Base-by-base conservation (phyloP, 2,113 vertebrate species). In the Pitta sordida region DNA sequence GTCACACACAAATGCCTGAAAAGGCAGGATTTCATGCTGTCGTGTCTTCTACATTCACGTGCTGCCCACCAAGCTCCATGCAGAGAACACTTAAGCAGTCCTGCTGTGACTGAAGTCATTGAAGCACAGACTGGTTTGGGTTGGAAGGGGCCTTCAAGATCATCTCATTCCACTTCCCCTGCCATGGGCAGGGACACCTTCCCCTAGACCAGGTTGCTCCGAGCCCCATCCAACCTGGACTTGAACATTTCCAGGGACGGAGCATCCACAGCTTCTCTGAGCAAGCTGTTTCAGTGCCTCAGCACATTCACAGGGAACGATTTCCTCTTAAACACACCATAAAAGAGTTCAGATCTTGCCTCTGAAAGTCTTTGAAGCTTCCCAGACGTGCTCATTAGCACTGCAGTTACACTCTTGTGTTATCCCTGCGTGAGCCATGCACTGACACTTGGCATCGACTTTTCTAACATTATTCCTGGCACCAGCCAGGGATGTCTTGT, bases 151-250 rank as follows among this genome's bases (percentile, higher is more conserved):
- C 12, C 21, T 43, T 32, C 15, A 69, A 83, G 14, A 36, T 18
- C 34, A 48, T 3, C 26, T 16, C 6, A 3, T 41, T 76, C 48
- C 30, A 27, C 1, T 7, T n/a, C 10, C 1, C 30, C 7, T 49
- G 11, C 55, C 48, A 36, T 3, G 9, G 9, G 6, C 41, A 87
- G 49, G 65, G 41, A 49, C 41, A 56, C 1, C 3, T 76, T 32
- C 63, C 48, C 11, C 30, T 13, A 4, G 1, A 0, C 48, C 79
- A 69, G 17, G 8, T 6, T 48, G 10, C 48, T 53, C 41, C 2
- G 49, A 43, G 15, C 26, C 8, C 3, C 2, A 1, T 26, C n/a
- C 46, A 53, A 1, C 11, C 39, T 49, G 11, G 21, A 17, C 15
- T 48, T 24, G 41, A 3, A 27, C 34, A 55, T 3, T 83, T 62